Conservation (phyloP, 2,797 vertebrate genomes). For the Melanotaenia trifasciata region DNA sequence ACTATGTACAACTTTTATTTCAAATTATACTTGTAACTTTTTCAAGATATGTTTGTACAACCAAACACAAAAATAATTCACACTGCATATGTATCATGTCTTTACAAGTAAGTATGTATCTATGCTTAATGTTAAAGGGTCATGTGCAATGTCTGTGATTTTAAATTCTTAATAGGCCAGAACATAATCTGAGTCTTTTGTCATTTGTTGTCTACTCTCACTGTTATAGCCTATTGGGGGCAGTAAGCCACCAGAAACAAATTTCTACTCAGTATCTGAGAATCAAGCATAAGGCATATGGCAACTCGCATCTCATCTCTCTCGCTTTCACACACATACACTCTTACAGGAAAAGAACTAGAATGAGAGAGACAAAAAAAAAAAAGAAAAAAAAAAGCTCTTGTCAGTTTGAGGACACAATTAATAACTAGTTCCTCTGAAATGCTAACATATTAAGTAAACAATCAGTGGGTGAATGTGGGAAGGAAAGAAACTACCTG, state of each 20-base stretch:
- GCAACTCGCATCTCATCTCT: slow-evolving; percentile 24
- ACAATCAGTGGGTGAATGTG: slow-evolving; percentile 64
- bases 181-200: background rate
- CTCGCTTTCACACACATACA: background rate
- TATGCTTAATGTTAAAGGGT: background rate
- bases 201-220: slow-evolving; percentile 3
- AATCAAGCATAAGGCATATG: slow-evolving; percentile 63
- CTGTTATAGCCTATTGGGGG: slow-evolving; percentile 73
- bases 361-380: background rate
- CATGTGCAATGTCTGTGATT: background rate
- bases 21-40: background rate
- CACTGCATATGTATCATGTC: too few relatives aligned
- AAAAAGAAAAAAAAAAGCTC: slow-evolving; percentile 7
- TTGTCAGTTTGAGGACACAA: slow-evolving; percentile 60
- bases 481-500: slow-evolving; percentile 45
- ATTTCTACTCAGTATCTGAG: slow-evolving; percentile 12
- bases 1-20: background rate
- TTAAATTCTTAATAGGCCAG: background rate
- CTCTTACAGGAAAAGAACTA: slow-evolving; percentile 28
- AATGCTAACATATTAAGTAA: slow-evolving; percentile 67
- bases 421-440: slow-evolving; percentile 60
- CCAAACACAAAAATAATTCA: background rate
- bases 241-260: slow-evolving; percentile 73
- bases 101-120: too few relatives aligned
- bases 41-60: background rate